Conservation (phyloP, 2,888 invertebrate genomes). For the Apotomis capreana region DNA sequence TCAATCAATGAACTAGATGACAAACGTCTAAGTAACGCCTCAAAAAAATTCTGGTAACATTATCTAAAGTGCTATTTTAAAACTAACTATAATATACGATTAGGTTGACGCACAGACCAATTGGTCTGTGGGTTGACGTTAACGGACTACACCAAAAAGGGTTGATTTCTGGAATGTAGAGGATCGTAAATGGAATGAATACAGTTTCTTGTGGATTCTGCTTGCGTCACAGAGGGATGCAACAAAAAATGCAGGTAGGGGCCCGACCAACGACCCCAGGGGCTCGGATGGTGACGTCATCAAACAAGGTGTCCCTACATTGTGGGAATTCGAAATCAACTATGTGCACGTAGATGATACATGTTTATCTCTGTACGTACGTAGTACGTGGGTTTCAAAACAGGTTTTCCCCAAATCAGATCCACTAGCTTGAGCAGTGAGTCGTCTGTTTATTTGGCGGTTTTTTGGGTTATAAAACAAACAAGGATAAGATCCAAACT, state of each 20-base stretch:
- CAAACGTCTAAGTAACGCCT: not conserved
- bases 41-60: not conserved
- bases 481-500: slow-evolving; percentile 57
- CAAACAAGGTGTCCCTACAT: slow-evolving; percentile 51
- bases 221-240: slow-evolving; percentile 74
- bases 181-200: slow-evolving; percentile 51
- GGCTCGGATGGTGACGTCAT: slow-evolving; percentile 73
- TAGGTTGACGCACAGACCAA: not conserved
- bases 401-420: not conserved
- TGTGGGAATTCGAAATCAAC: slow-evolving; percentile 58
- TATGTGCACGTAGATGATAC: slow-evolving; percentile 48
- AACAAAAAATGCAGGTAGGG: slow-evolving; percentile 81
- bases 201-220: slow-evolving; percentile 63
- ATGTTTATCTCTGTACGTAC: not conserved
- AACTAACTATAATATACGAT: not conserved
- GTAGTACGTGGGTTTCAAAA: not conserved
- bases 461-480: slow-evolving; percentile 32
- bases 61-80: not conserved
- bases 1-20: not conserved
- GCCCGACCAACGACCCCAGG: slow-evolving; percentile 77
- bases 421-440: not conserved
- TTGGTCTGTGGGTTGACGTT: slow-evolving; percentile 7
- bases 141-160: slow-evolving; percentile 26
- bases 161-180: slow-evolving; percentile 44
- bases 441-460: slow-evolving; percentile 36